Evolutionary conservation across 1,140 invertebrate species (phyloP).

Genomic region (Trichoplusia ni): DNA sequence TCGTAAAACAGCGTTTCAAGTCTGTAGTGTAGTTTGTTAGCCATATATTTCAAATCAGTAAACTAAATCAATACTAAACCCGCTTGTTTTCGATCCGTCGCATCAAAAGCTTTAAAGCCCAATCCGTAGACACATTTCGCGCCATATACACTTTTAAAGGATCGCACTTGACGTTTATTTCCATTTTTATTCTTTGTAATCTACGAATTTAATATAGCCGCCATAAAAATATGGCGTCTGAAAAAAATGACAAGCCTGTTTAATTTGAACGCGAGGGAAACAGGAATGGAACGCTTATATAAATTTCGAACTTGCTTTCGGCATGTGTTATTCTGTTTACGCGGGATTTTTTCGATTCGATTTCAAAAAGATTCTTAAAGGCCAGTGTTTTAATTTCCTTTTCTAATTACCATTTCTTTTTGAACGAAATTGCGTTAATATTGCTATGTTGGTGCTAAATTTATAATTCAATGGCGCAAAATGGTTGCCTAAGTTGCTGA

Average conservation of each 20-base stretch:
- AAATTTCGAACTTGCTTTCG: conserved; percentile 54
- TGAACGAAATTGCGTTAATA: too few species aligned
- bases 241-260: conserved; percentile 52
- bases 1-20: too few species aligned
- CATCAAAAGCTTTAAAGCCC: conserved; percentile 5
- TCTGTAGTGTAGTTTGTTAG: too few species aligned
- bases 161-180: conserved; percentile 62
- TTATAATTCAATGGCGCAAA: not conserved
- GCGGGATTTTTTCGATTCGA: not conserved
- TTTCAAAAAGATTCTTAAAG: not conserved
- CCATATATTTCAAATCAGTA: too few species aligned
- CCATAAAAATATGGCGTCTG: conserved; percentile 59
- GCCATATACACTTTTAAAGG: conserved; percentile 48
- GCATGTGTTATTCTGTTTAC: conserved; percentile 9
- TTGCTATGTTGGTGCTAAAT: too few species aligned
- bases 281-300: conserved; percentile 53
- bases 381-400: too few species aligned
- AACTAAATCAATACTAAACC: too few species aligned
- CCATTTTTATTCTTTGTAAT: conserved; percentile 66
- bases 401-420: not conserved
- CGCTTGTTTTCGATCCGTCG: not conserved
- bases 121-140: conserved; percentile 40
- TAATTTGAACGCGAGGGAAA: conserved; percentile 50
- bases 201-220: conserved; percentile 64
- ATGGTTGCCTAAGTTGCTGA: not conserved